phyloP scores from a whole-genome alignment of 2,797 vertebrate genomes.

The Spheniscus humboldti region DNA sequence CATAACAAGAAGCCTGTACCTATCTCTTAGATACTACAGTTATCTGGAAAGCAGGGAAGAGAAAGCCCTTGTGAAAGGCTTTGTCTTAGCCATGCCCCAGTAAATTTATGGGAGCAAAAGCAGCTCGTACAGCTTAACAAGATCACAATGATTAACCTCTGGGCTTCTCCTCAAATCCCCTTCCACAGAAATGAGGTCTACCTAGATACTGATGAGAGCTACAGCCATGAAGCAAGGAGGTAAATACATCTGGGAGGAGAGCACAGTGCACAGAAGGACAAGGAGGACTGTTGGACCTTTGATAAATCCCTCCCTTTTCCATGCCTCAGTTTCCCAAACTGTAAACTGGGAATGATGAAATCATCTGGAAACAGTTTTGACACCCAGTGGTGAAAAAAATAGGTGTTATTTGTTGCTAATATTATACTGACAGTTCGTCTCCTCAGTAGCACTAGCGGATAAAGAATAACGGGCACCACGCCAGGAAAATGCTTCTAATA shows the following conservation, averaged over 20 bases:
- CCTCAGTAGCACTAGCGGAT: neutral
- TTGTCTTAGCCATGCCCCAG: neutral
- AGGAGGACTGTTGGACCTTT: neutral
- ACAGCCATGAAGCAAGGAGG: neutral
- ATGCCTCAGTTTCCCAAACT: neutral
- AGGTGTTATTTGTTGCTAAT: neutral
- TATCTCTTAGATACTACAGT: neutral
- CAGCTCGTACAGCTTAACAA: fast-evolving
- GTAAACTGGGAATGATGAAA: neutral
- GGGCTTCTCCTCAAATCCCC: neutral
- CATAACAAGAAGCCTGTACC: neutral
- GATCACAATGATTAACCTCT: neutral
- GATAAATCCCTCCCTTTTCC: neutral
- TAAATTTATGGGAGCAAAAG: neutral
- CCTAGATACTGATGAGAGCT: neutral
- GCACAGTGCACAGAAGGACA: neutral
- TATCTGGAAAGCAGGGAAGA: neutral
- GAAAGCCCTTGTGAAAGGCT: neutral
- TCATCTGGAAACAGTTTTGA: neutral
- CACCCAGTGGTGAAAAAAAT: neutral
- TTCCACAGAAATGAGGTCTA: neutral
- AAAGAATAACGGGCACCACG: neutral
- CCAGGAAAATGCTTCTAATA: conserved; percentile 43
- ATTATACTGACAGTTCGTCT: neutral
- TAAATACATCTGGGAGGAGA: neutral